Percentiles rank a stretch among this genome's conserved stretches.
Conservation (phyloP, 2,888 invertebrate species). For the Amphimallon solstitiale region DNA sequence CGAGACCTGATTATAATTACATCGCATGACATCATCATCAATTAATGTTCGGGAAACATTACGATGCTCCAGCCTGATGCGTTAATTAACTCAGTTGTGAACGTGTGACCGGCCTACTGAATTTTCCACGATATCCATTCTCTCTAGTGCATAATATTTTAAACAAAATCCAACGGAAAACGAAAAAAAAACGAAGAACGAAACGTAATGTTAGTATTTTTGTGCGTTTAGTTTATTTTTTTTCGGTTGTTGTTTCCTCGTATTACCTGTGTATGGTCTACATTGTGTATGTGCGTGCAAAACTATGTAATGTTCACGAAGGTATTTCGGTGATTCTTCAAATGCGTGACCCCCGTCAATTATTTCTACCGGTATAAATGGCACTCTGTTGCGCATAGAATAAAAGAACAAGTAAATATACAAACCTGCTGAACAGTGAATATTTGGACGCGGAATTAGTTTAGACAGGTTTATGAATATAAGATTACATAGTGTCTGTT, state of each 20-base stretch:
- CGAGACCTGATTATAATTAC: slow-evolving; percentile 32
- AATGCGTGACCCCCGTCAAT: slow-evolving; percentile 5
- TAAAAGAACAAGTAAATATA: not conserved
- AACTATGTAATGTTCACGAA: not conserved
- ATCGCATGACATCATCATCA: slow-evolving; percentile 54
- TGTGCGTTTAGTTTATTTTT: not conserved
- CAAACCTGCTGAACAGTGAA: not conserved
- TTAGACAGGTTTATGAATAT: not conserved
- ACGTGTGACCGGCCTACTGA: slow-evolving; percentile 26
- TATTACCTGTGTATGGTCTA: not conserved
- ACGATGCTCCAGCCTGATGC: slow-evolving; percentile 27
- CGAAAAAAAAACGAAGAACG: not conserved
- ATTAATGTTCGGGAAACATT: slow-evolving; percentile 51
- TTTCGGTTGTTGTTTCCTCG: not conserved
- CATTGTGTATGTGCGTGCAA: not conserved
- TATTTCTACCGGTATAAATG: not conserved
- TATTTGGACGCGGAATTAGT: not conserved
- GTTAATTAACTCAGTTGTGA: slow-evolving; percentile 49
- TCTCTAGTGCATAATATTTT: not conserved
- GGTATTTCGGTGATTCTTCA: not conserved
- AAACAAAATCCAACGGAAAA: not conserved
- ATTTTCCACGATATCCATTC: slow-evolving; percentile 5
- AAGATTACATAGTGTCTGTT: not conserved
- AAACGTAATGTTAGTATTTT: not conserved
- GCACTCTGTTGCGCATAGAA: not conserved